phyloP scores from a whole-genome alignment of 2,888 invertebrate species.

The Patella pellucida region DNA sequence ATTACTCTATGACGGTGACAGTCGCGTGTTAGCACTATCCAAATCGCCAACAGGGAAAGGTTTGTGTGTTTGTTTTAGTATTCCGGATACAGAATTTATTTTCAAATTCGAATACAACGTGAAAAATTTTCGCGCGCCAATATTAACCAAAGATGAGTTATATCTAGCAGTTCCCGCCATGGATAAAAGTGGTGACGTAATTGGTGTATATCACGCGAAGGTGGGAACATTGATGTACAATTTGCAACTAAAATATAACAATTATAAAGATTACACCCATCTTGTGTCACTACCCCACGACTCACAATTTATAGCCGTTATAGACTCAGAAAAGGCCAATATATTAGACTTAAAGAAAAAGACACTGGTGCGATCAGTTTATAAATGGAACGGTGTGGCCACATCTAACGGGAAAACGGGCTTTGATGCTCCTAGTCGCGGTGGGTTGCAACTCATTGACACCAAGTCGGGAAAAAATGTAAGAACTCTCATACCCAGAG shows the following conservation, averaged over 20 bases:
- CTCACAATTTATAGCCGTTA: conserved; percentile 83
- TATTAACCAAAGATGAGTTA: conserved; percentile 85
- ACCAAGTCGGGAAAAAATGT: conserved; percentile 89
- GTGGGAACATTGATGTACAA: conserved; percentile 77
- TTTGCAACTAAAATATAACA: conserved; percentile 65
- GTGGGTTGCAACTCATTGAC: conserved; percentile 91
- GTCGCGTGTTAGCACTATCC: conserved; percentile 82
- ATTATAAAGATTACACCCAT: conserved; percentile 64
- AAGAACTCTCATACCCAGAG: conserved; percentile 86
- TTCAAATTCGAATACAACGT: conserved; percentile 88
- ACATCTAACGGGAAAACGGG: conserved; percentile 80
- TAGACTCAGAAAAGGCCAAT: conserved; percentile 87
- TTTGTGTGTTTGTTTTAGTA: conserved; percentile 54
- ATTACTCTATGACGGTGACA: conserved; percentile 81
- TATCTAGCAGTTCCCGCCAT: conserved; percentile 78
- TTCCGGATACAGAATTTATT: conserved; percentile 80
- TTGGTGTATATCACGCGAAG: conserved; percentile 86
- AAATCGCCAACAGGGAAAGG: conserved; percentile 62
- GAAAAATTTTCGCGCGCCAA: conserved; percentile 82
- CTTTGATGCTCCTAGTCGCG: conserved; percentile 89
- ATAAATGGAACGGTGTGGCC: conserved; percentile 90
- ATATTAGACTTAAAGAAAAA: conserved; percentile 91
- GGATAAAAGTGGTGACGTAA: conserved; percentile 88
- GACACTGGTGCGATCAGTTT: conserved; percentile 86
- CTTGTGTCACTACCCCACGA: conserved; percentile 71